Conservation (phyloP, 2,113 vertebrate species). For the Aplodontia rufa region DNA sequence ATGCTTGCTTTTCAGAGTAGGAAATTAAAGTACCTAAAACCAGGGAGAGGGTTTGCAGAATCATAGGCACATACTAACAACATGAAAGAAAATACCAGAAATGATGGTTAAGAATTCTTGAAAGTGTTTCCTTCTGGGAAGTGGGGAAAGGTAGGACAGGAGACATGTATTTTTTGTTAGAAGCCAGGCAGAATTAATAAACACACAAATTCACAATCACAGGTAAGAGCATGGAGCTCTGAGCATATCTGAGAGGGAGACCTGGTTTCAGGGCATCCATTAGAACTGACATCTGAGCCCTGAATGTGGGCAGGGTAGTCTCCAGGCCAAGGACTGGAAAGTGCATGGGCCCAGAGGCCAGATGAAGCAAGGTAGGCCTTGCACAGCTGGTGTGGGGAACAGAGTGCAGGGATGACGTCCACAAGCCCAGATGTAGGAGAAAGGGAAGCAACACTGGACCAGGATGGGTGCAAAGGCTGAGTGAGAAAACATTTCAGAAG, state of each 20-base stretch:
- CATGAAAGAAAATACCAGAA: background rate
- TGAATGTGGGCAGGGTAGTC: background rate
- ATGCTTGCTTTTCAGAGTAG: background rate
- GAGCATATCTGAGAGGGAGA: fast-evolving
- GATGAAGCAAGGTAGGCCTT: background rate
- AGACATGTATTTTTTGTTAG: background rate
- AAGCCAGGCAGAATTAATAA: background rate
- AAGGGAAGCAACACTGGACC: background rate
- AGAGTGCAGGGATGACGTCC: background rate
- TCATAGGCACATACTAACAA: background rate
- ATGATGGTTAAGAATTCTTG: background rate
- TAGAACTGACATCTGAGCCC: background rate
- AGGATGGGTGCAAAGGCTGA: fast-evolving
- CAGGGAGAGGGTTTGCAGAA: fast-evolving
- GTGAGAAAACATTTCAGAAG: background rate
- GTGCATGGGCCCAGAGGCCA: background rate
- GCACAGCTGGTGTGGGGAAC: background rate
- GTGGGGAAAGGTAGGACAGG: background rate
- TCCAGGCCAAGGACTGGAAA: background rate
- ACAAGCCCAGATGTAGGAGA: background rate
- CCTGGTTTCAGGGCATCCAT: background rate
- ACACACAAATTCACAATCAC: background rate
- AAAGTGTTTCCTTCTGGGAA: background rate
- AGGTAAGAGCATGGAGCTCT: background rate
- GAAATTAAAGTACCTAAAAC: background rate